Base-by-base conservation (phyloP, 2,797 vertebrate species). In the Brachyalestes nurse region DNA sequence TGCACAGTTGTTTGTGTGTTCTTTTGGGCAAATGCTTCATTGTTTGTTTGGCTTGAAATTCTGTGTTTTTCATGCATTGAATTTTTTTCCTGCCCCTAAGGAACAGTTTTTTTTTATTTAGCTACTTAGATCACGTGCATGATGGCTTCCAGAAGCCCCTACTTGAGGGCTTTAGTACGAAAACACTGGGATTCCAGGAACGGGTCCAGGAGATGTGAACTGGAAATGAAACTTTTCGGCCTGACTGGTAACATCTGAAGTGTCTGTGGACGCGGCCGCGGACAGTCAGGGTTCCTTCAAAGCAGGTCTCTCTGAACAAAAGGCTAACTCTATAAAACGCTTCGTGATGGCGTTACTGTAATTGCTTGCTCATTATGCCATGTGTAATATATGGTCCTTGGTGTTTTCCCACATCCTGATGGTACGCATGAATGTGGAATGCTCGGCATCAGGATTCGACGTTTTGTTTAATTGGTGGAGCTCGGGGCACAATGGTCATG, bases 131-230 rank as follows among this genome's bases (percentile, higher is more conserved):
- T 86, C 67, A n/a, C 14, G 17, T 86, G 69, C 7, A 2, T 82
- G 86, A 82, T 84, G 81, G 84, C 47, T 78, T 84, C 42, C 70
- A 85, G 76, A 64, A 79, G 66, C 53, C 70, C 13, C 67, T 65
- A 61, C 76, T 79, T 57, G 75, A 82, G 72, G 6, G 19, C 49
- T 69, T 79, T 34, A 10, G 34, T 40, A 71, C n/a, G 71, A 84
- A 88, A 88, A 90, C 83, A 85, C 84, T 85, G 65, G 53, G 19
- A 71, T 78, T 80, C 70, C 45, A 53, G 21, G 76, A 79, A 83
- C 71, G 42, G 67, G 13, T 19, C 55, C 83, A 82, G 86, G 74
- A 14, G 62, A 45, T 21, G 58, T 38, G 5, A n/a, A 28, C 65
- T 61, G 40, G n/a, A 51, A 73, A 72, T 21, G 12, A 77, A 78